Evolutionary conservation across 2,797 vertebrate species (phyloP), one percentile per base, ranked within the genome.

Genomic region (Sebastes trivittatus): DNA sequence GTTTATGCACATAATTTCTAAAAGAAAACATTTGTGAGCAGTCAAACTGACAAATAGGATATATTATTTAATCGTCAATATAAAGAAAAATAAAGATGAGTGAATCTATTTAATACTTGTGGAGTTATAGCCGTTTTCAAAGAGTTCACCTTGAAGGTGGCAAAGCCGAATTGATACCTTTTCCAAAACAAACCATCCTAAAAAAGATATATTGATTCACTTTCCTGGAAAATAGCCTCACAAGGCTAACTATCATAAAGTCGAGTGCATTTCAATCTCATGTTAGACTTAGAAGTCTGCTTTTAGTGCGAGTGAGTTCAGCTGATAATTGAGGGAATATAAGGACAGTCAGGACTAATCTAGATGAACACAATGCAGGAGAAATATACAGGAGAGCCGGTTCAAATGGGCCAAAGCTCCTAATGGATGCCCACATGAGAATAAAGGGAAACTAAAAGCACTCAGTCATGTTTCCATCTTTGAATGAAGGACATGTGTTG

Each of bases 181-280:
- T 72, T 69, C 42, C 58, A 61, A 74, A 71, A 55, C n/a, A 77
- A 77, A 78, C 30, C 5, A 23, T 63, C 70, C 60, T 60, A n/a
- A 38, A 74, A 82, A 72, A 81, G 42, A 69, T 22, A 16, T 46
- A 89, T 80, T 78, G 82, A 88, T 89, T 89, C 22, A 49, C n/a
- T 69, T 66, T 27, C 58, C 77, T 29, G 70, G 66, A 71, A 82
- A 80, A 77, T 32, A 46, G 54, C 30, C 46, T 66, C 52, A 34
- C 73, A 81, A 78, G 66, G 81, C 52, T 68, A 78, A 42, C 11
- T 6, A 27, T 64, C 42, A 72, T 58, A 56, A 85, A 75, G 64
- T 75, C 0, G 4, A 63, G 65, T n/a, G 34, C 72, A 85, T 72
- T 77, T 77, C 62, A 25, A 6, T 27, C 34, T 66, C 23, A 38